phyloP scores from a whole-genome alignment of 2,113 vertebrate species.

The Melozone crissalis region DNA sequence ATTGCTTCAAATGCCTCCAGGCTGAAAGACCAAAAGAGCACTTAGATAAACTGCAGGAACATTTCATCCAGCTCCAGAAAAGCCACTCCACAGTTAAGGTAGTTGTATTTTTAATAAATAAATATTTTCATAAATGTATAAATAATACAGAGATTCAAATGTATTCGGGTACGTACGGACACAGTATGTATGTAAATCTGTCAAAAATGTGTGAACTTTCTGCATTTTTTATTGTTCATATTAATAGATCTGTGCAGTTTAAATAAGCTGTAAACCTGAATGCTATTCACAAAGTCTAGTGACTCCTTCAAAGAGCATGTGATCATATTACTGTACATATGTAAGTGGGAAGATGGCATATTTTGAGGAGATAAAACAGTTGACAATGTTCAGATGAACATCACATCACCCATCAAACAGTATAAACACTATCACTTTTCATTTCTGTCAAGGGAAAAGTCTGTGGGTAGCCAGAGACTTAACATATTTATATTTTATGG shows the following conservation, averaged over 20 bases:
- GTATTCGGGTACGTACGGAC: neutral
- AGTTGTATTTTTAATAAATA: neutral
- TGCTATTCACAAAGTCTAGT: neutral
- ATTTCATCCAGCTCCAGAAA: neutral
- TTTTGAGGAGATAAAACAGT: slow-evolving; percentile 22
- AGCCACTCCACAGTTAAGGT: neutral
- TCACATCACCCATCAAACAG: slow-evolving; percentile 19
- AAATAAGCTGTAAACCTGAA: neutral
- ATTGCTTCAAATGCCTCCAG: neutral
- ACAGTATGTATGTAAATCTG: neutral
- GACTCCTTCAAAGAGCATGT: neutral
- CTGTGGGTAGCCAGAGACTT: neutral
- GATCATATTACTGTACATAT: neutral
- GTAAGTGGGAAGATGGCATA: neutral
- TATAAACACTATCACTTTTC: neutral
- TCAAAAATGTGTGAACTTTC: neutral
- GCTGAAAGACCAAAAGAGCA: neutral
- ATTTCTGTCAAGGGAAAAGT: slow-evolving; percentile 18
- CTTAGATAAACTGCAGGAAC: neutral
- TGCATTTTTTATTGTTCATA: neutral
- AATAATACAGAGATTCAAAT: neutral
- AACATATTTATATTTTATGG: slow-evolving; percentile 32
- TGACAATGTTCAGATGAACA: slow-evolving; percentile 26
- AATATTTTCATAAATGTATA: neutral
- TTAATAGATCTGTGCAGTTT: slow-evolving; percentile 13